Base-by-base conservation (phyloP, 1,140 invertebrate genomes). In the Leptonema lineaticorne region DNA sequence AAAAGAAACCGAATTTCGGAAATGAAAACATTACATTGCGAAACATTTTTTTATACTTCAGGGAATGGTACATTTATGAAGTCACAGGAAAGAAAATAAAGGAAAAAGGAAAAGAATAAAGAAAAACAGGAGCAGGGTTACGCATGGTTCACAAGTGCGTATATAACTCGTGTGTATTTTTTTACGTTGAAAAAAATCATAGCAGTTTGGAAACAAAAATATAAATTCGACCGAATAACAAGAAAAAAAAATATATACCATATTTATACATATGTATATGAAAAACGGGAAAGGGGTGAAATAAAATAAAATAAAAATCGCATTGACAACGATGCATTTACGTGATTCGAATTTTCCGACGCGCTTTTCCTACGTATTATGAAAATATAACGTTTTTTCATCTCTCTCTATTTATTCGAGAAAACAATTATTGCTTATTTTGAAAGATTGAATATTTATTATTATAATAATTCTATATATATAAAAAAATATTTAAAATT, bases 121-220 rank as follows among this genome's bases (percentile, higher is more conserved):
- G 9, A 8, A 26, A 26, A 53, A n/a, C n/a, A 53, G 50, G 50
- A 22, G 50, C 24, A 53, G 50, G 50, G 50, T 53, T 53, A 26
- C 33, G 28, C n/a, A n/a, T n/a, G n/a, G n/a, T n/a, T n/a, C n/a
- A n/a, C n/a, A n/a, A n/a, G n/a, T n/a, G n/a, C n/a, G 30, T 33
- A 59, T 59, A 59, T 59, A 59, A 59, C n/a, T n/a, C n/a, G n/a
- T n/a, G n/a, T 59, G 18, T 16, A 16, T 16, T 59, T 59, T 59
- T 33, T 59, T 9, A 11, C 20, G 11, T 16, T 33, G 11, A 59
- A 59, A n/a, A n/a, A n/a, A 59, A 59, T 59, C 20, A 9, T 33
- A 59, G 24, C 14, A 59, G 30, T 33, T 33, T 53, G 18, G 22
- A 53, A 53, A 53, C 48, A 53, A 53, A 53, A 53, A 53, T 53